Base-by-base conservation (phyloP, 2,888 invertebrate genomes). In the Phortica magna region DNA sequence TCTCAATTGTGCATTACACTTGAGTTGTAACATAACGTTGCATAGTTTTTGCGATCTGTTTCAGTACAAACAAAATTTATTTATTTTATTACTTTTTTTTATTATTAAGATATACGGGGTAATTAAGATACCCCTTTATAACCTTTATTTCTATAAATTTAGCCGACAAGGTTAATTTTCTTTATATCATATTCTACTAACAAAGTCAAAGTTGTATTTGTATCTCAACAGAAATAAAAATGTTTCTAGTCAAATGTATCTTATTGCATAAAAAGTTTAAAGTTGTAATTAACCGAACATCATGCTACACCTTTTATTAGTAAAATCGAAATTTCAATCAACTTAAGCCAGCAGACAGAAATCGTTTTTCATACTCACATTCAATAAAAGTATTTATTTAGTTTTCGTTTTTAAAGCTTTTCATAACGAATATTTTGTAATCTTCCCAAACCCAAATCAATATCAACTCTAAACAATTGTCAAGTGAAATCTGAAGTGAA, bases 371-470 rank as follows among this genome's bases (percentile, higher is more conserved):
- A 31, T 4, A 31, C 5, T 12, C 1, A 55, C 14, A 55, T 55
- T 55, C n/a, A 55, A 7, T 10, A 61, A 61, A 61, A 5, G 22
- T 19, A 61, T 61, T 61, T 19, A 17, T 7, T 22, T 61, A 12
- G 22, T 22, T 61, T 61, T 19, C 1, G 61, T 17, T 53, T 53
- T 53, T 53, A 10, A 53, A 53, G 53, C n/a, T 53, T 14, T 31
- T 22, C 19, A 61, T 1, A 19, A 61, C 22, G 6, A 6, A 61
- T 19, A 7, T 61, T 61, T 6, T 19, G 7, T 61, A 19, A 3
- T 42, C 55, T 43, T 42, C 14, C 10, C 7, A 42, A 67, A 67
- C 67, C 41, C 42, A 68, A 68, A 68, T 68, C 42, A 41, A 42
- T 42, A 68, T 43, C 9, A 68, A n/a, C 43, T 42, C 14, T 7